Evolutionary conservation across 92 coral and sea anemone genomes (phyloP).

Genomic region (Parazoanthus swiftii): DNA sequence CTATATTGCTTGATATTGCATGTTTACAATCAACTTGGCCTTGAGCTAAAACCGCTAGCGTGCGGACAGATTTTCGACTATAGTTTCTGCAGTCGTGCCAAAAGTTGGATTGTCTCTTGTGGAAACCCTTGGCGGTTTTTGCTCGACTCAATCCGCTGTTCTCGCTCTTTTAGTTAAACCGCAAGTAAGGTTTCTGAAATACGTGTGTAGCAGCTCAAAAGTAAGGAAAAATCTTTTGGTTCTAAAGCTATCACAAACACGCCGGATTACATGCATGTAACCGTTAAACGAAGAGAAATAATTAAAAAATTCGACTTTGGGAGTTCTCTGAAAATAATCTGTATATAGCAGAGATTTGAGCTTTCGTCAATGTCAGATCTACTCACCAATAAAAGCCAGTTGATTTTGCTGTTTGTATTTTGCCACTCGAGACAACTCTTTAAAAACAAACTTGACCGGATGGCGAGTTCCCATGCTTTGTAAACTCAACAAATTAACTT

Average conservation of each 20-base stretch:
- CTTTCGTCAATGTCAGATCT: not conserved
- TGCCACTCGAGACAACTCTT: not conserved
- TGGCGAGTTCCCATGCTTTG: constrained; percentile 24
- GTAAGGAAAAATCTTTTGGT: no score
- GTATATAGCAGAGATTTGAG: not conserved
- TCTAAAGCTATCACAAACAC: not conserved
- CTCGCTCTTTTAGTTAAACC: not conserved
- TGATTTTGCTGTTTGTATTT: not conserved
- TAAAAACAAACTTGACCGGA: constrained; percentile 13
- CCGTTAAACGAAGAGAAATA: not conserved
- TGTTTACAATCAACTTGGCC: not conserved
- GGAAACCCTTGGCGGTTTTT: no score
- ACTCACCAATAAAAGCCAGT: not conserved
- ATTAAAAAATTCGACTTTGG: not conserved
- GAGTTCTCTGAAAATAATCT: not conserved
- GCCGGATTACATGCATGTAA: not conserved
- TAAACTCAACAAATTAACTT: constrained; percentile 6
- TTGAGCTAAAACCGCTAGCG: not conserved
- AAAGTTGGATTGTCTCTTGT: not conserved
- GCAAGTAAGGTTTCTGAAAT: no score
- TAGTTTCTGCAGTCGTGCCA: not conserved
- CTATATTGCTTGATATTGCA: no score
- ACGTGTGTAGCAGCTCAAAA: not conserved
- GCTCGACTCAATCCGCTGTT: not conserved
- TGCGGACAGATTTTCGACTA: not conserved